Base-by-base conservation (phyloP, 1,140 invertebrate species). In the Sitophilus oryzae region DNA sequence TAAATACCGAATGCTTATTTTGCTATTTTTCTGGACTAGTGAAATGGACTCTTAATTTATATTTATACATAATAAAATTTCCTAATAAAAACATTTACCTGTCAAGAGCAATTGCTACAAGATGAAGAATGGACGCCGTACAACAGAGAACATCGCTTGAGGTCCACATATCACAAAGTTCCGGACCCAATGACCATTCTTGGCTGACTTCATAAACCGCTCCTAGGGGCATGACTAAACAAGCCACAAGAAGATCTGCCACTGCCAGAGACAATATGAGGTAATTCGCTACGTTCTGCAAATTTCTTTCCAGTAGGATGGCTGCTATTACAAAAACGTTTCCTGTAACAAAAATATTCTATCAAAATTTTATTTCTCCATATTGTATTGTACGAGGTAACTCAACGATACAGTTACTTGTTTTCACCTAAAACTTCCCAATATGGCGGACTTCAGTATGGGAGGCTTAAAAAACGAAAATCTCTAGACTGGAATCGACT, bases 311-410 rank as follows among this genome's bases (percentile, higher is more conserved):
- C 38, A 94, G 73, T 20, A 93, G 74, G 63, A 96, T 93, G 23
- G 93, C 92, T n/a, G 88, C 86, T 74, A 96, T 93, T 43, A 96
- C 93, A 74, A 96, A 94, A 14, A 95, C 84, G 72, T 96, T 96
- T 18, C 93, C 93, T 89, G 73, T 15, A 68, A 74, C 54, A 53
- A 46, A 60, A 48, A 37, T 35, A n/a, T 22, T 1, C n/a, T n/a
- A n/a, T n/a, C n/a, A n/a, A n/a, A n/a, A n/a, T n/a, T n/a, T n/a
- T n/a, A n/a, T n/a, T n/a, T n/a, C n/a, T n/a, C n/a, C n/a, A n/a
- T n/a, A n/a, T n/a, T n/a, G n/a, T n/a, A n/a, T n/a, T n/a, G n/a
- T n/a, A n/a, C n/a, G n/a, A n/a, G n/a, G n/a, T n/a, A n/a, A n/a
- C n/a, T n/a, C n/a, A n/a, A n/a, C n/a, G n/a, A n/a, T n/a, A n/a